phyloP scores from a whole-genome alignment of 2,113 vertebrate species.

The Festucalex cinctus region DNA sequence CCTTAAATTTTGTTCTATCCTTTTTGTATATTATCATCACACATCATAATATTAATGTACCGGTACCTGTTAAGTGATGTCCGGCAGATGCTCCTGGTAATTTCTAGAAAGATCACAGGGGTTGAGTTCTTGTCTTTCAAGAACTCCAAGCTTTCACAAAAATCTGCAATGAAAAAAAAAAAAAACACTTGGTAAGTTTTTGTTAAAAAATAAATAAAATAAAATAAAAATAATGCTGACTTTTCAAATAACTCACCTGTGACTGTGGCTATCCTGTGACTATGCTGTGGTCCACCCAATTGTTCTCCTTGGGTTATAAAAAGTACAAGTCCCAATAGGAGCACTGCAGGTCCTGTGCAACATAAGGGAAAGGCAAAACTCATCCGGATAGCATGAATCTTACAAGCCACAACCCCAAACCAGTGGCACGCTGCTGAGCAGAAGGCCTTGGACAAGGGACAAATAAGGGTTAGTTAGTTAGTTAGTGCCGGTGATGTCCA shows the following conservation, averaged over 20 bases:
- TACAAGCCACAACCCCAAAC: constrained; percentile 79
- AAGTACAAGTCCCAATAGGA: constrained; percentile 63
- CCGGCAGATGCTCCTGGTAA: constrained; percentile 72
- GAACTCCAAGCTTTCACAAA: constrained; percentile 47
- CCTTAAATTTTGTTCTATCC: too few species aligned
- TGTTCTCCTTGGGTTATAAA: constrained; percentile 48
- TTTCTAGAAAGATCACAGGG: constrained; percentile 55
- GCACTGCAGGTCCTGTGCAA: constrained; percentile 62
- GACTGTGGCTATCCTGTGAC: constrained; percentile 11
- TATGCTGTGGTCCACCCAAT: background rate
- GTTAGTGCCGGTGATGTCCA: background rate
- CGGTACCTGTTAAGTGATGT: constrained; percentile 66
- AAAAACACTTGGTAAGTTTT: background rate
- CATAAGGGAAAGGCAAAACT: constrained; percentile 72
- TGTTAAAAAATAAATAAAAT: too few species aligned
- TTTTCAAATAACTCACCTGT: constrained; percentile 9
- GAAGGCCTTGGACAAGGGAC: constrained; percentile 46
- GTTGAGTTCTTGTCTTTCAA: constrained; percentile 43
- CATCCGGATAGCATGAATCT: constrained; percentile 72
- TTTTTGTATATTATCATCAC: background rate
- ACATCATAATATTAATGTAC: background rate
- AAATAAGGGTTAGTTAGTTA: background rate
- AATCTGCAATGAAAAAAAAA: constrained; percentile 33
- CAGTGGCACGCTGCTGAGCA: constrained; percentile 76
- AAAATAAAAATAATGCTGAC: background rate